A percentile compares a stretch with the other conserved stretches of the same genome.
Evolutionary conservation across 1,140 invertebrate genomes (phyloP).

Genomic region (Calliopsis andreniformis): DNA sequence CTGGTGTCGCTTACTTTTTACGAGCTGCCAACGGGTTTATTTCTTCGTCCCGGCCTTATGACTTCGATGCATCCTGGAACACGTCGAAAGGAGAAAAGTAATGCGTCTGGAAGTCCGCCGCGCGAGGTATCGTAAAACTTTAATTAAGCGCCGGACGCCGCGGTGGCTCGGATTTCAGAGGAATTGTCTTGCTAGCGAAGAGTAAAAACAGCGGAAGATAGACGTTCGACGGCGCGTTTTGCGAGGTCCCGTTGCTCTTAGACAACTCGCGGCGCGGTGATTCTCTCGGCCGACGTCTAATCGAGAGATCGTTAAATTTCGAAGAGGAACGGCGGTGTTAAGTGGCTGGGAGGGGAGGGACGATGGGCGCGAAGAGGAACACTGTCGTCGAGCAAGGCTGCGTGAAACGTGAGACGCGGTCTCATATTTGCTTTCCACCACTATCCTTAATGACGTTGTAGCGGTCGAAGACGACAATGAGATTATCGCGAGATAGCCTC

Average conservation of each 20-base stretch:
- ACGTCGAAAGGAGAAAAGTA: conserved; percentile 13
- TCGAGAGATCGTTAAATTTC: conserved; percentile 18
- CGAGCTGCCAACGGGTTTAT: conserved; percentile 41
- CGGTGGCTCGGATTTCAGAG: background rate
- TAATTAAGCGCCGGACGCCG: background rate
- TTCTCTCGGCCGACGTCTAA: background rate
- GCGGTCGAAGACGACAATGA: conserved; percentile 50
- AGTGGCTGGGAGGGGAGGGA: background rate
- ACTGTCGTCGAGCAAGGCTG: conserved; percentile 35
- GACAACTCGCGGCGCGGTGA: background rate
- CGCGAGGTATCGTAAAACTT: conserved; percentile 17
- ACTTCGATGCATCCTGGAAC: conserved; percentile 12
- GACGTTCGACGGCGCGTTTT: too few relatives aligned
- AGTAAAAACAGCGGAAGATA: background rate
- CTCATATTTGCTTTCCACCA: conserved; percentile 50
- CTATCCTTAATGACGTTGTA: conserved; percentile 58
- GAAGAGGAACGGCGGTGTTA: conserved; percentile 1
- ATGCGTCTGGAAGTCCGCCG: background rate
- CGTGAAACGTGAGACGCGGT: conserved; percentile 56
- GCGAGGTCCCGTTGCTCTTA: background rate
- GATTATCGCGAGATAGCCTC: conserved; percentile 49
- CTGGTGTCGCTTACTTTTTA: conserved; percentile 41
- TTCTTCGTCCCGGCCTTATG: conserved; percentile 13
- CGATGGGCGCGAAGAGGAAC: conserved; percentile 30
- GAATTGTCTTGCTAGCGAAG: background rate